These are phyloP conservation scores for Xenentodon cancila DNA, from an alignment of 2,797 vertebrate genomes.

Conservation along the genomic window DNA sequence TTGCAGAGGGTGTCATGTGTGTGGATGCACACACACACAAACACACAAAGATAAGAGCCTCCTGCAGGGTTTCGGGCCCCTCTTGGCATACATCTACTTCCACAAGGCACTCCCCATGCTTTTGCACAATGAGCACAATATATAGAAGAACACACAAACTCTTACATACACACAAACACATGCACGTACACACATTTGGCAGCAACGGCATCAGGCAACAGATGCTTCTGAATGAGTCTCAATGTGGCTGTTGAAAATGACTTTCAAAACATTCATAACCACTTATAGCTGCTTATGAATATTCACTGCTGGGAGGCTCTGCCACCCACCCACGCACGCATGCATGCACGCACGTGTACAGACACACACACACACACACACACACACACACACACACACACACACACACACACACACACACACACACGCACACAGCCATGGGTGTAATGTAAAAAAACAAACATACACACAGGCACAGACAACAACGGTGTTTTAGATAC, in stretches of 20 bases:
- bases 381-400: slow-evolving; percentile 27
- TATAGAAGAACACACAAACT: slow-evolving; percentile 62
- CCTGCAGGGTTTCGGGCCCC: slow-evolving; percentile 49
- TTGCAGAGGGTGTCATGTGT: slow-evolving; percentile 26
- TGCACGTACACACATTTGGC: slow-evolving; percentile 61
- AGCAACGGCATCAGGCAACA: slow-evolving; percentile 64
- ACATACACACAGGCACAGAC: slow-evolving; percentile 19
- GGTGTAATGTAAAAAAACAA: slow-evolving; percentile 21
- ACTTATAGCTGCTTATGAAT: slow-evolving; percentile 65
- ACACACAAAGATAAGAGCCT: slow-evolving; percentile 44
- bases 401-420: no score
- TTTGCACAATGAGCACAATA: slow-evolving; percentile 68
- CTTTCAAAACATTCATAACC: slow-evolving; percentile 71
- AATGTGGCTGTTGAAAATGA: slow-evolving; percentile 72
- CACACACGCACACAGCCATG: slow-evolving; percentile 16
- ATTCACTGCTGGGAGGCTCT: slow-evolving; percentile 45
- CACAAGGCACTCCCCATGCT: slow-evolving; percentile 55
- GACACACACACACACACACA: slow-evolving; percentile 11
- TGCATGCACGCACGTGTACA: no score
- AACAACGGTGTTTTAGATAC: slow-evolving; percentile 7
- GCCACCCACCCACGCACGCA: slow-evolving; percentile 5
- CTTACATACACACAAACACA: slow-evolving; percentile 24
- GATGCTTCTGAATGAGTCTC: slow-evolving; percentile 78
- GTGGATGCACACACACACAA: background rate
- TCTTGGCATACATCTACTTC: slow-evolving; percentile 64